Base-by-base conservation (phyloP, 2,888 invertebrate species). In the Pegoplata infirma region DNA sequence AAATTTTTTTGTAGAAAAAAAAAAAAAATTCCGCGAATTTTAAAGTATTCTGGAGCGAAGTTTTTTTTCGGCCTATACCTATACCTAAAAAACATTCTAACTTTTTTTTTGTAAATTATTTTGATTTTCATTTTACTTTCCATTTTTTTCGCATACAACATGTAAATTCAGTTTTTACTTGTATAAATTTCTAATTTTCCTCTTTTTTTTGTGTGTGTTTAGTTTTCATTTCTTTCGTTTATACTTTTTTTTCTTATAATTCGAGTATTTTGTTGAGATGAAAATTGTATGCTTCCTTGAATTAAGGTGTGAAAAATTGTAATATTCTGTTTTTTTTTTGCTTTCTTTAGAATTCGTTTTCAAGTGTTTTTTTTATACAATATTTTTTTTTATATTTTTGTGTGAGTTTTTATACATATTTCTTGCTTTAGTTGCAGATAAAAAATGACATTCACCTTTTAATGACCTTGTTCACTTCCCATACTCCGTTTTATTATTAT, bases 391-490 rank as follows among this genome's bases (percentile, higher is more conserved):
- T n/a, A 8, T 7, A 12, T 17, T 1, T 46, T 46, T n/a, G n/a
- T n/a, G n/a, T n/a, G n/a, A n/a, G 16, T 44, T 44, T 16, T 7
- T 44, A n/a, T n/a, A n/a, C n/a, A 14, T 17, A 16, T 47, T 47
- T 47, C 3, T n/a, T 23, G 19, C 21, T n/a, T 49, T 21, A 6
- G 14, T 21, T 51, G 14, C 17, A 16, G 32, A 44, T 47, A 21
- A 23, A 49, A 23, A 10, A 1, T 32, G 49, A 46, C 56, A 51
- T 68, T 58, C 58, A 69, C 51, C 63, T 63, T 71, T 71, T 56
- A 63, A 55, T 53, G 61, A 71, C 61, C 44, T 71, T 71, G 69
- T 61, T 61, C 5, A 8, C 40, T 8, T 12, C 40, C 17, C 55
- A 17, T n/a, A 25, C n/a, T 14, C 47, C 10, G 17, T n/a, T 51